Evolutionary conservation across 2,888 invertebrate genomes (phyloP).

Genomic region (Phrixothrix hirtus): DNA sequence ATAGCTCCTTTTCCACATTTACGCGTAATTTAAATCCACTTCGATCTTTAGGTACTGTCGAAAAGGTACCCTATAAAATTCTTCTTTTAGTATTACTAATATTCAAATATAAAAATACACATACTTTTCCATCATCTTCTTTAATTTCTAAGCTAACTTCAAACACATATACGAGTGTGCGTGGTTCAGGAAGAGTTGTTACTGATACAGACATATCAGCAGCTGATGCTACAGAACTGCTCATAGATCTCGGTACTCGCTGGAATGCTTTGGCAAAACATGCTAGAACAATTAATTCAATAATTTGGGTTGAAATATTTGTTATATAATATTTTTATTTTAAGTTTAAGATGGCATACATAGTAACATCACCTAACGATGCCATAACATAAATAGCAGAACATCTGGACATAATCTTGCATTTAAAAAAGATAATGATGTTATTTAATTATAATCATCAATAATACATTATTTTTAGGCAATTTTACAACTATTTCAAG

Average conservation of each 20-base stretch:
- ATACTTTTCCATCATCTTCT: slow-evolving; percentile 85
- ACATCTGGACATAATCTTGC: too few relatives aligned
- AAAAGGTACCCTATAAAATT: slow-evolving; percentile 71
- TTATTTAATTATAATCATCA: too few relatives aligned
- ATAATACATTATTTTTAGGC: too few relatives aligned
- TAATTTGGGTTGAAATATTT: not conserved
- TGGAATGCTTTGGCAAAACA: slow-evolving; percentile 96
- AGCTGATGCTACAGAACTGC: slow-evolving; percentile 70
- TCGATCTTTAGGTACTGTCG: slow-evolving; percentile 84
- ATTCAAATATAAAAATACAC: slow-evolving; percentile 28
- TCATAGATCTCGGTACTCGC: slow-evolving; percentile 81
- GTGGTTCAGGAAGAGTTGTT: slow-evolving; percentile 65
- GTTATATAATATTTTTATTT: not conserved
- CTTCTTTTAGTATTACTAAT: too few relatives aligned
- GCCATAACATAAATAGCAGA: too few relatives aligned
- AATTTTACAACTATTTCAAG: too few relatives aligned
- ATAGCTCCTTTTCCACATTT: slow-evolving; percentile 87
- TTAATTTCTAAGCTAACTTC: slow-evolving; percentile 92
- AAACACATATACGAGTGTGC: slow-evolving; percentile 78
- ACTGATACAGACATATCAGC: slow-evolving; percentile 61
- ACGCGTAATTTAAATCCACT: slow-evolving; percentile 83
- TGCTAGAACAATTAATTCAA: slow-evolving; percentile 54
- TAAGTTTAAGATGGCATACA: too few relatives aligned
- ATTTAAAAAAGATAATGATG: not conserved
- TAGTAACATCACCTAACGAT: too few relatives aligned